A percentile compares a stretch with the other conserved stretches of the same genome.
phyloP scores from a whole-genome alignment of 2,113 vertebrate genomes.

The Aspidoscelis tigris region DNA sequence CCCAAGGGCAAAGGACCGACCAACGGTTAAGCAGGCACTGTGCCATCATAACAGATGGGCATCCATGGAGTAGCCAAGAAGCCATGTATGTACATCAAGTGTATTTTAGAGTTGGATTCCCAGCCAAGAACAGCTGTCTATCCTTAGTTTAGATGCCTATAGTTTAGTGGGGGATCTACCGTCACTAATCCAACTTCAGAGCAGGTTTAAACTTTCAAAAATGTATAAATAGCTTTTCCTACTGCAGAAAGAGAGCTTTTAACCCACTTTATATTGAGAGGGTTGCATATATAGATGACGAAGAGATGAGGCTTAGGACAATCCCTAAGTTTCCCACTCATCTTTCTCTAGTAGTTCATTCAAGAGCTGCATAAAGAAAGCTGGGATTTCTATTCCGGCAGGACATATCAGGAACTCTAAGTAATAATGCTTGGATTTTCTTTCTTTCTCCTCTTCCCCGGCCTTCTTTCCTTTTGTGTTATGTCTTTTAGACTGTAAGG shows the following conservation, averaged over 20 bases:
- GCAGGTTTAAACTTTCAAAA: conserved; percentile 72
- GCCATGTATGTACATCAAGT: conserved; percentile 68
- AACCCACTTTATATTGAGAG: conserved; percentile 60
- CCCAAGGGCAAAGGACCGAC: conserved; percentile 69
- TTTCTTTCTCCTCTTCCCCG: too few relatives aligned
- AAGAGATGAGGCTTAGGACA: conserved; percentile 28
- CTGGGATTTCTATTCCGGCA: too few relatives aligned
- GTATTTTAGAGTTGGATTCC: conserved; percentile 68
- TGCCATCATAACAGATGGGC: conserved; percentile 74
- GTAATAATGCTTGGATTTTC: too few relatives aligned
- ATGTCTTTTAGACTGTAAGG: too few relatives aligned
- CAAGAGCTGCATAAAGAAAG: conserved; percentile 29
- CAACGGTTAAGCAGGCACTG: conserved; percentile 66
- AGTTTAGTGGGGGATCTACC: conserved; percentile 72
- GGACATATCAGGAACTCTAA: too few relatives aligned
- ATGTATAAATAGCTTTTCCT: conserved; percentile 70
- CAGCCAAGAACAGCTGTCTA: conserved; percentile 73
- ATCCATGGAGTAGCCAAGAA: conserved; percentile 70
- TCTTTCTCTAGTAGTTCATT: conserved; percentile 37
- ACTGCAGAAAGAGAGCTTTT: conserved; percentile 56
- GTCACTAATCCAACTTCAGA: conserved; percentile 74
- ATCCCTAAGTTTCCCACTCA: not conserved
- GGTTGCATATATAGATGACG: conserved; percentile 46
- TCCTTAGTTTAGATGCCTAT: conserved; percentile 71
- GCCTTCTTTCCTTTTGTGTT: too few relatives aligned